Evolutionary conservation across 2,888 invertebrate species (phyloP), one percentile per base, ranked within the genome.

Genomic region (Mayetiola destructor): DNA sequence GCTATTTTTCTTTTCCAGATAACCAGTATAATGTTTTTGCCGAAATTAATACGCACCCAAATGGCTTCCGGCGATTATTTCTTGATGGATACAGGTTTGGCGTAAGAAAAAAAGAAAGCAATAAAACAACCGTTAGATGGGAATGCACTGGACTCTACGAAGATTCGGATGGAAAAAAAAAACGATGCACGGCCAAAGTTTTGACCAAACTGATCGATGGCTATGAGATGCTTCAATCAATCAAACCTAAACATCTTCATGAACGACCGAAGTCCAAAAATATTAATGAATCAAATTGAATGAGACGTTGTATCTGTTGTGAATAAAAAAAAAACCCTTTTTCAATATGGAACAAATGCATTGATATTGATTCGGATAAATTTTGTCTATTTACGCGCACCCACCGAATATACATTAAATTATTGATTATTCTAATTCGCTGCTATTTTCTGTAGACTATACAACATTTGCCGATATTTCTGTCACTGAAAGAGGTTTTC

Each of bases 121-220:
- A 9, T 14, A 42, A 42, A 10, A 12, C 21, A 23, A 23, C 21
- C 23, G 14, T 42, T 42, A 42, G 42, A 4, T 42, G 42, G 42
- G 6, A 23, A 23, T 42, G 21, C 14, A 42, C 42, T 32, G 12
- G 12, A 32, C 8, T 32, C 32, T 9, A 12, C 8, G 32, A 12
- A 32, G 32, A 32, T 32, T 32, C 32, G 6, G 12, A 32, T 9
- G 8, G 32, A 32, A 16, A 16, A 3, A 20, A n/a, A n/a, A n/a
- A 20, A 18, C 58, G 58, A 30, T 59, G 59, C 39, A 55, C 10
- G n/a, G 59, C 59, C 16, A 55, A 58, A 27, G 55, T 56, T 9
- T 42, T 56, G 3, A 59, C 59, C 1, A 54, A 42, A 37, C 4
- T 56, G 14, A 21, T 58, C 1, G 35, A 56, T 32, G 59, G 57